Conservation (phyloP, 2,113 vertebrate species). For the Nettapus auritus region DNA sequence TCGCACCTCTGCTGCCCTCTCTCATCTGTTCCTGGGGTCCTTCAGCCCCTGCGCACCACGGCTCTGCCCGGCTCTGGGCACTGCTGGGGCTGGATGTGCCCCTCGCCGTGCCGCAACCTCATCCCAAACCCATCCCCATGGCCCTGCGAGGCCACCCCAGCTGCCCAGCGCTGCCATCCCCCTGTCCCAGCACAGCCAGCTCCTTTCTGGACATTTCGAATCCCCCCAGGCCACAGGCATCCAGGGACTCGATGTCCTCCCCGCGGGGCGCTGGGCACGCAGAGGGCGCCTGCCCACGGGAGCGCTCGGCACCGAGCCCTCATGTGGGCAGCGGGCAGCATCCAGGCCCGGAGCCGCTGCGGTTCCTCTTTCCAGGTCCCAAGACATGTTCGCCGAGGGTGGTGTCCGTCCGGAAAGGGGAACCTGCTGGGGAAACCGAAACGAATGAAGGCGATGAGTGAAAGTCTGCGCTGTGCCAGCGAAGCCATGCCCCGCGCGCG, state of each 20-base stretch:
- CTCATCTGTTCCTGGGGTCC: accelerated
- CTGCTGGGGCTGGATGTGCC: neutral
- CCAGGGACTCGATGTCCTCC: accelerated
- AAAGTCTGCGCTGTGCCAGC: neutral
- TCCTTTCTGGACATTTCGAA: neutral
- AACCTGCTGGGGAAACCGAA: neutral
- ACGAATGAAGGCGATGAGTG: neutral
- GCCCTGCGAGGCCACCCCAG: accelerated
- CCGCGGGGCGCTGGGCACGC: neutral
- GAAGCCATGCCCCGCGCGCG: accelerated
- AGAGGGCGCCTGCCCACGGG: neutral
- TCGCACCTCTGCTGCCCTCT: neutral
- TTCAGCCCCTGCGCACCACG: too few species aligned
- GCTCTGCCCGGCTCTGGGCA: neutral
- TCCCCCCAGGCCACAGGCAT: neutral
- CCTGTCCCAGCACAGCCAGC: accelerated
- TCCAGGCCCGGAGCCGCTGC: neutral
- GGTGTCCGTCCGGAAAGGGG: neutral
- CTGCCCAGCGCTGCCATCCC: accelerated
- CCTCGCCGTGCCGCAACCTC: neutral
- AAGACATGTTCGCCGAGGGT: neutral
- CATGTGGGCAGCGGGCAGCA: neutral
- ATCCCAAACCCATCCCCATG: accelerated
- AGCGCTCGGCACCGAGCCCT: neutral
- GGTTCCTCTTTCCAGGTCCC: neutral